Percentiles rank a stretch among this genome's conserved stretches.
phyloP scores from a whole-genome alignment of 2,113 vertebrate species.

The Numenius arquata region DNA sequence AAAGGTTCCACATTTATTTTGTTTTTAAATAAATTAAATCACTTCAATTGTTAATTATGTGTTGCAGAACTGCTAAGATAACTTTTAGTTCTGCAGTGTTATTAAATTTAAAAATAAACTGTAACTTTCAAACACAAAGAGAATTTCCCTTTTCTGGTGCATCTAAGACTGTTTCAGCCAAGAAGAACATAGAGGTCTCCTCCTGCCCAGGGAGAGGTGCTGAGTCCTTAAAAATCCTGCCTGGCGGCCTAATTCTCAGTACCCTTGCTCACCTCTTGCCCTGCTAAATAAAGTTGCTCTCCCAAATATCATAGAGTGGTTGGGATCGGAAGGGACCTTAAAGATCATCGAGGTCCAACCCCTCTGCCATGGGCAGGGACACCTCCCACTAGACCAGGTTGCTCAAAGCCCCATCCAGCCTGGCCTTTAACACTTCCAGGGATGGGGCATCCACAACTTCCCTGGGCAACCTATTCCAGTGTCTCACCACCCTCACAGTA shows the following conservation, averaged over 20 bases:
- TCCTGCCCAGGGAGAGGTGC: background rate
- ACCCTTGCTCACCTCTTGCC: background rate
- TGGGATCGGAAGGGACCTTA: background rate
- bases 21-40: conserved; percentile 38
- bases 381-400: background rate
- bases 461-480: background rate
- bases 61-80: conserved; percentile 14
- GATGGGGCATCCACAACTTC: background rate
- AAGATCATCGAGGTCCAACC: background rate
- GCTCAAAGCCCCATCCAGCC: background rate
- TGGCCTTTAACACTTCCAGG: background rate
- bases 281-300: background rate
- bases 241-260: background rate
- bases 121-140: background rate
- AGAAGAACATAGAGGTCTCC: background rate
- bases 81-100: conserved; percentile 1
- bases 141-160: background rate
- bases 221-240: background rate
- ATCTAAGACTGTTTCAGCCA: background rate
- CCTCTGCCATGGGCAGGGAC: background rate
- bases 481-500: background rate
- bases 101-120: conserved; percentile 6
- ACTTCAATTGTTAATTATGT: conserved; percentile 26
- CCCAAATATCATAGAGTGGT: background rate
- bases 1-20: conserved; percentile 44